Conservation (phyloP, 2,113 vertebrate species). For the Halcyon senegalensis region DNA sequence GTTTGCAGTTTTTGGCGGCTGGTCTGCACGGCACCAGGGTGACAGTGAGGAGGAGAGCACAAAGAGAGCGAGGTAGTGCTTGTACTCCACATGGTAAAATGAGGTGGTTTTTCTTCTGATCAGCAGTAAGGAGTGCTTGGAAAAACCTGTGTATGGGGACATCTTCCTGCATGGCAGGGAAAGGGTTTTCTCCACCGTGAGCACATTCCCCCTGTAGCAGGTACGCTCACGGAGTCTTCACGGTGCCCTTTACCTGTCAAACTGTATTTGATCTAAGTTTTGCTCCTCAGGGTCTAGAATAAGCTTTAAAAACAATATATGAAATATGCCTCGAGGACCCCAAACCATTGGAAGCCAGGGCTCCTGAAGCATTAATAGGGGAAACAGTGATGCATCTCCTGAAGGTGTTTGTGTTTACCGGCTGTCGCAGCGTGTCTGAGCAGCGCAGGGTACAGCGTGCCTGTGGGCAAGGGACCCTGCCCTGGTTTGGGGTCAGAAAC, state of each 20-base stretch:
- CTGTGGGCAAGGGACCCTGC: background rate
- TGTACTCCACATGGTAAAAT: fast-evolving
- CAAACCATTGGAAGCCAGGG: background rate
- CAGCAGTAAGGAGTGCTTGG: background rate
- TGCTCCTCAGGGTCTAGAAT: background rate
- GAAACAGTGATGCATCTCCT: background rate
- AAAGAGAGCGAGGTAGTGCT: fast-evolving
- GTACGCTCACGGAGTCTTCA: background rate
- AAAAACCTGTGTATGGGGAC: background rate
- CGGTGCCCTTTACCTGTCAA: slow-evolving; percentile 65
- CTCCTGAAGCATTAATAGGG: slow-evolving; percentile 37
- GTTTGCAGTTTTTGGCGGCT: background rate
- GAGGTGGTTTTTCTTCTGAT: background rate
- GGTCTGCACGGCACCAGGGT: background rate
- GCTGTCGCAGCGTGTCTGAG: background rate
- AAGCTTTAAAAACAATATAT: slow-evolving; percentile 34
- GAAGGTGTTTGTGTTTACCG: background rate
- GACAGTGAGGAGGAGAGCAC: background rate
- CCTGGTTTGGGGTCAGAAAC: slow-evolving; percentile 44
- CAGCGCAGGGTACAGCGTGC: background rate
- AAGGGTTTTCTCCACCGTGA: slow-evolving; percentile 20
- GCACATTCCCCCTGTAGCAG: slow-evolving; percentile 16
- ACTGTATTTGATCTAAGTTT: slow-evolving; percentile 42
- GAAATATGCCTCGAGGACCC: background rate
- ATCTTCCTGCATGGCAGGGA: background rate